Evolutionary conservation across 2,113 vertebrate genomes (phyloP).

Genomic region (Menidia beryllina): DNA sequence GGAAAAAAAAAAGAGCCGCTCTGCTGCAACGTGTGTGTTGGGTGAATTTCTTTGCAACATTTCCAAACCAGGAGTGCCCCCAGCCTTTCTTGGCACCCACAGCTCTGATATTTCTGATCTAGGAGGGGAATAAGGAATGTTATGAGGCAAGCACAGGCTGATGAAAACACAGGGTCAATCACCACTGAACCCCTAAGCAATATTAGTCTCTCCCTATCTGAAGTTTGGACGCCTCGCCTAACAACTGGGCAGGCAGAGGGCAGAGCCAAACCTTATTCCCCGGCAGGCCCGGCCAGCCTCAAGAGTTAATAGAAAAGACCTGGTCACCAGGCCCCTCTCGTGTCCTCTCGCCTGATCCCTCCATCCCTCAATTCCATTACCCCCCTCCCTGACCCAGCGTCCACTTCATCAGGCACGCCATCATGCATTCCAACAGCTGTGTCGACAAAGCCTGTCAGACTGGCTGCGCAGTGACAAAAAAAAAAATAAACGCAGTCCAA

Average conservation of each 20-base stretch:
- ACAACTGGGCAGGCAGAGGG: conserved; percentile 49
- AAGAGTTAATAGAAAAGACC: conserved; percentile 82
- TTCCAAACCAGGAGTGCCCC: conserved; percentile 44
- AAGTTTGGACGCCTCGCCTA: conserved; percentile 49
- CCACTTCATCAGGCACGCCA: conserved; percentile 69
- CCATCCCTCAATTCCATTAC: conserved; percentile 76
- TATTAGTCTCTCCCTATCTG: conserved; percentile 62
- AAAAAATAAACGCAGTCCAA: conserved; percentile 19
- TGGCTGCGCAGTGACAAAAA: background rate
- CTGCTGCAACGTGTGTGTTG: conserved; percentile 2
- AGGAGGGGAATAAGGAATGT: conserved; percentile 53
- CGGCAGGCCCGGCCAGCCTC: conserved; percentile 44
- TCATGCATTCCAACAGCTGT: conserved; percentile 61
- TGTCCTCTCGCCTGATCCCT: conserved; percentile 51
- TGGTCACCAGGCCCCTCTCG: conserved; percentile 64
- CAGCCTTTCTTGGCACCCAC: conserved; percentile 39
- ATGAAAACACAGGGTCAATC: conserved; percentile 79
- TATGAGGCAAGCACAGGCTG: conserved; percentile 72
- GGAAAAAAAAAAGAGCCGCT: conserved; percentile 38
- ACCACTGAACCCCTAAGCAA: conserved; percentile 64
- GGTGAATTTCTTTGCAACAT: conserved; percentile 26
- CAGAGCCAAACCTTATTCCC: conserved; percentile 57
- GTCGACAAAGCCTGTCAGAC: conserved; percentile 36
- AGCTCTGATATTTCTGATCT: conserved; percentile 52
- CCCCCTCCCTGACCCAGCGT: conserved; percentile 62